Conservation (phyloP, 2,888 invertebrate species). For the Chaetogeoica ovagalla region DNA sequence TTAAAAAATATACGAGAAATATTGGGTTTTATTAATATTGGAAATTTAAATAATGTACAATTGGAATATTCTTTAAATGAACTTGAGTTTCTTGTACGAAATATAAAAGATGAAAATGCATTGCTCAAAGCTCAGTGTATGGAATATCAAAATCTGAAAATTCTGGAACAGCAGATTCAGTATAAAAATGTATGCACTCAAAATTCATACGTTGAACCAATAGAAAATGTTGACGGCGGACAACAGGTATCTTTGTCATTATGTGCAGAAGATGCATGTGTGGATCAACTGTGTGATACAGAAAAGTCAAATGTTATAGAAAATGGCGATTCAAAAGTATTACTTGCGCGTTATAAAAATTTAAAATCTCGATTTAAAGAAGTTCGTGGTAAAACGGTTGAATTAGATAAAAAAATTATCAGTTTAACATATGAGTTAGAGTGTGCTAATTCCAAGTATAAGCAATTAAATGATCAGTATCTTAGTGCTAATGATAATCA, state of each 20-base stretch:
- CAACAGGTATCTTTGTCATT: background rate
- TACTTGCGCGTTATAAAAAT: constrained; percentile 59
- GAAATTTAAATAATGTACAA: background rate
- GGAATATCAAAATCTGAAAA: constrained; percentile 10
- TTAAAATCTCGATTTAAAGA: constrained; percentile 77
- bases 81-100: background rate
- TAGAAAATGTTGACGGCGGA: background rate
- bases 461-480: constrained; percentile 24
- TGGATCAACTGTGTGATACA: background rate
- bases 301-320: background rate
- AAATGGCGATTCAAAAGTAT: constrained; percentile 8
- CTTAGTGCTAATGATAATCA: constrained; percentile 15
- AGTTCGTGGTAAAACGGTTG: constrained; percentile 67
- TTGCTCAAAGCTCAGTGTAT: background rate
- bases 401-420: constrained; percentile 68
- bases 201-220: background rate
- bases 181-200: background rate
- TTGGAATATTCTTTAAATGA: background rate
- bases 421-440: constrained; percentile 39
- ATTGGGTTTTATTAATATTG: background rate
- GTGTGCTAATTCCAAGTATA: constrained; percentile 9
- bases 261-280: background rate
- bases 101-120: constrained; percentile 26
- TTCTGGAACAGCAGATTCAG: background rate
- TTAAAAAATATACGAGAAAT: constrained; percentile 12